phyloP scores from a whole-genome alignment of 2,888 invertebrate genomes.

The Cephalotes varians region DNA sequence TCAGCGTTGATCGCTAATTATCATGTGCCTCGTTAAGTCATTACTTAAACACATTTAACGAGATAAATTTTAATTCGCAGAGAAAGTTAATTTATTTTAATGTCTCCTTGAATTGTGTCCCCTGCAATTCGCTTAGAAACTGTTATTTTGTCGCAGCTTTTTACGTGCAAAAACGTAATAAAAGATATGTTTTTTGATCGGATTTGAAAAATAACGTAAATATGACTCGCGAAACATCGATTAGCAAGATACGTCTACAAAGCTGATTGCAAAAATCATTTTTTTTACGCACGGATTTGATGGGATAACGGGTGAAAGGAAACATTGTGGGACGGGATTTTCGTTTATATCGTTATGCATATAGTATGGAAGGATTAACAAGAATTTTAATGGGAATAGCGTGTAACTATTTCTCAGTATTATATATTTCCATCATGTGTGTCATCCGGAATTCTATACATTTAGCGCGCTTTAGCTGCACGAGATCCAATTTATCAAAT shows the following conservation, averaged over 20 bases:
- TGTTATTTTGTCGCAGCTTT: not conserved
- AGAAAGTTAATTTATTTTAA: conserved; percentile 2
- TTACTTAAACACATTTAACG: conserved; percentile 37
- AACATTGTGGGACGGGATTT: conserved; percentile 14
- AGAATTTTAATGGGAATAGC: conserved; percentile 45
- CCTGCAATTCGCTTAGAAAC: not conserved
- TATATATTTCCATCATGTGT: conserved; percentile 32
- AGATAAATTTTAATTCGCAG: conserved; percentile 26
- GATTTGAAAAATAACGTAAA: conserved; percentile 21
- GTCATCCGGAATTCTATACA: conserved; percentile 8
- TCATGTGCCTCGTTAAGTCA: conserved; percentile 27
- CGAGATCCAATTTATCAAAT: conserved; percentile 36
- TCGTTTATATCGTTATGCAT: conserved; percentile 37
- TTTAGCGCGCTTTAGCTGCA: conserved; percentile 10
- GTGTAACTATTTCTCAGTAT: conserved; percentile 46
- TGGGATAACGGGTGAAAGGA: conserved; percentile 29
- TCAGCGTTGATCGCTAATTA: conserved; percentile 42
- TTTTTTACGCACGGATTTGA: conserved; percentile 27
- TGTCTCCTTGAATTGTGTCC: not conserved
- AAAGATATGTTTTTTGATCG: not conserved
- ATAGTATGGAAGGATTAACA: conserved; percentile 32
- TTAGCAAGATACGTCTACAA: conserved; percentile 7
- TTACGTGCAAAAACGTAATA: conserved; percentile 7
- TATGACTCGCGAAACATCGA: not conserved
- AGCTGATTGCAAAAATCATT: conserved; percentile 38